Percentiles rank a stretch among this genome's conserved stretches.
These are phyloP conservation scores for Bungarus multicinctus DNA, from an alignment of 2,113 vertebrate genomes.

Conservation along the genomic window DNA sequence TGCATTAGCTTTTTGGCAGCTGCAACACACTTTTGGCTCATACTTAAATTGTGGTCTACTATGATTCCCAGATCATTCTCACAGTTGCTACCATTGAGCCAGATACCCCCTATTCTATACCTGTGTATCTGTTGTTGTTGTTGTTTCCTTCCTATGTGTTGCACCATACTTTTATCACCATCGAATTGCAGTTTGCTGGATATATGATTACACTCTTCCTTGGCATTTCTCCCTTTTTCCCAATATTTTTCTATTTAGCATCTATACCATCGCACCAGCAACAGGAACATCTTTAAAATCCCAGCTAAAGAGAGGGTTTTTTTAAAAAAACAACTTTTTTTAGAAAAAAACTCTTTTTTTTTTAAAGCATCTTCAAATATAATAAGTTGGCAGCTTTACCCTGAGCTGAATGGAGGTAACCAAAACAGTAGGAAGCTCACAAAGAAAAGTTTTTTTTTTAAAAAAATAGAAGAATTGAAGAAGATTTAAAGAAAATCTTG, in stretches of 20 bases:
- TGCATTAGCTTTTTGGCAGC: background rate
- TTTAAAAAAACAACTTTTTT: background rate
- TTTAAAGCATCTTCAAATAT: background rate
- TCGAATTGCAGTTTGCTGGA: background rate
- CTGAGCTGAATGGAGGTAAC: background rate
- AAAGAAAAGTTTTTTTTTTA: background rate
- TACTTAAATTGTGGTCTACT: background rate
- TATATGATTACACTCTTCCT: background rate
- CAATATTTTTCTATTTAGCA: background rate
- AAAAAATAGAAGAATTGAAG: background rate
- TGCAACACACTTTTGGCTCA: background rate
- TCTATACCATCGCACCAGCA: background rate
- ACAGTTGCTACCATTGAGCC: background rate
- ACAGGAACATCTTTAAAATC: background rate
- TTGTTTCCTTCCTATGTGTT: background rate
- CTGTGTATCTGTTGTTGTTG: background rate
- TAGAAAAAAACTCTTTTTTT: no score
- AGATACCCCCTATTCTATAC: background rate
- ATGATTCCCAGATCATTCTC: background rate
- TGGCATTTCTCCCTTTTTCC: background rate
- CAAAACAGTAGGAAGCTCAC: background rate
- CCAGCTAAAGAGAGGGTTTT: background rate
- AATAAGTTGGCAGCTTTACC: background rate
- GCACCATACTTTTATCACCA: background rate
- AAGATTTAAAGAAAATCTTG: background rate